Percentiles rank a stretch among this genome's conserved stretches.
Conservation (phyloP, 2,797 vertebrate species). For the Liparis tanakae region DNA sequence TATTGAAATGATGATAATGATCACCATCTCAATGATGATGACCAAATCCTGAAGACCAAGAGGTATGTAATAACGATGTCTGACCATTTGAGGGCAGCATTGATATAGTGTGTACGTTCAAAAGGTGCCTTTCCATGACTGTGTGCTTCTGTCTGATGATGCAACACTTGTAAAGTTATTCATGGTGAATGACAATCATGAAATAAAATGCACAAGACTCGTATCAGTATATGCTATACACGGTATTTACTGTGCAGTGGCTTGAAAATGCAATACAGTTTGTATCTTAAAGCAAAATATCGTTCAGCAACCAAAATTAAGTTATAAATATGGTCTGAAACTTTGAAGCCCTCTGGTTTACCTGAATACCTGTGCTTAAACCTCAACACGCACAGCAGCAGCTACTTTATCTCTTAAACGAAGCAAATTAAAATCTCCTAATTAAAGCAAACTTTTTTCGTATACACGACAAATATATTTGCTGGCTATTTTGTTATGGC, state of each 20-base stretch:
- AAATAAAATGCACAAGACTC: constrained; percentile 14
- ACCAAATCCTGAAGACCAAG: not conserved
- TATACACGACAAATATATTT: constrained; percentile 49
- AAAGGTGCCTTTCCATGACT: not conserved
- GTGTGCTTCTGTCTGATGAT: not conserved
- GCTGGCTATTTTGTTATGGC: constrained; percentile 33
- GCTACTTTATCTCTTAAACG: constrained; percentile 20
- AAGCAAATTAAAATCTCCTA: constrained; percentile 22
- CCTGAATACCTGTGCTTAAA: not conserved
- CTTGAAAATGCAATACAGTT: not conserved
- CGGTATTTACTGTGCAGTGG: not conserved
- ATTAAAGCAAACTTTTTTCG: constrained; percentile 49
- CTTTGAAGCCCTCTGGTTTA: not conserved
- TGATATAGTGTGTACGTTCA: constrained; percentile 17
- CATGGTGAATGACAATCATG: constrained; percentile 17
- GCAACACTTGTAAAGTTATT: not conserved
- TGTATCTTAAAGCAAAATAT: not conserved
- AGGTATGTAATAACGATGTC: constrained; percentile 25
- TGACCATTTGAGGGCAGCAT: constrained; percentile 73
- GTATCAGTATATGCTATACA: not conserved
- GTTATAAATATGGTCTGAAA: not conserved
- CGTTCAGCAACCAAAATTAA: not conserved
- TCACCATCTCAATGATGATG: constrained; percentile 13
- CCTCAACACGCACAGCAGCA: not conserved
- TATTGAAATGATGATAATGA: constrained; percentile 23